These are phyloP conservation scores for Odontomyia ornata DNA, from an alignment of 2,888 invertebrate species.

Conservation along the genomic window DNA sequence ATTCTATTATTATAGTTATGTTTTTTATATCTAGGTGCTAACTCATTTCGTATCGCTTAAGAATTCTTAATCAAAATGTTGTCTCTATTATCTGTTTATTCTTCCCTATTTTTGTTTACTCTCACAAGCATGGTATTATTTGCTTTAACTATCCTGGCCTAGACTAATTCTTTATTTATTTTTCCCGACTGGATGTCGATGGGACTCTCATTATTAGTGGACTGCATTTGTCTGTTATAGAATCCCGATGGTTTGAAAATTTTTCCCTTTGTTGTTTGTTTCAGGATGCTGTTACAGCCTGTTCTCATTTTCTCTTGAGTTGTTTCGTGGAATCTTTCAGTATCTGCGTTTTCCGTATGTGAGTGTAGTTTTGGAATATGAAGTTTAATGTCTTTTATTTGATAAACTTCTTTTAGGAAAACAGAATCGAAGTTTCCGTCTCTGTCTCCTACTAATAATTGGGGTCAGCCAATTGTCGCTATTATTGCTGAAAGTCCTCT, in stretches of 20 bases:
- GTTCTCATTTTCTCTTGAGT: background rate
- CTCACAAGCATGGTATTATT: background rate
- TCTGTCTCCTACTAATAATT: conserved; percentile 22
- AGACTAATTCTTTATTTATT: background rate
- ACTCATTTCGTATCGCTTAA: no score
- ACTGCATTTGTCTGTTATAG: background rate
- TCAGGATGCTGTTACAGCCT: background rate
- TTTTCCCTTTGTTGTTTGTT: background rate
- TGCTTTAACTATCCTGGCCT: background rate
- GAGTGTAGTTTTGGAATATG: conserved; percentile 25
- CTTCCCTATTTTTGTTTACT: background rate
- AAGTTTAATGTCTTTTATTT: background rate
- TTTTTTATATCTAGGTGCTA: no score
- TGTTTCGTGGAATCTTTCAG: conserved; percentile 33
- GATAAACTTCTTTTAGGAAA: background rate
- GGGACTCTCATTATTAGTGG: background rate
- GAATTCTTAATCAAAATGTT: no score
- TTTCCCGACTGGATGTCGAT: background rate
- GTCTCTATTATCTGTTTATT: background rate
- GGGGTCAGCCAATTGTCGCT: conserved; percentile 30
- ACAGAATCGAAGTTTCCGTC: conserved; percentile 13
- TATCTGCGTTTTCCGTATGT: conserved; percentile 36
- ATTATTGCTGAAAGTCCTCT: conserved; percentile 30
- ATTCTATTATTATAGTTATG: no score
- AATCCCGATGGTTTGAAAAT: background rate